Percentiles rank a stretch among this genome's conserved stretches.
Conservation (phyloP, 2,113 vertebrate species). For the Dipodomys merriami region DNA sequence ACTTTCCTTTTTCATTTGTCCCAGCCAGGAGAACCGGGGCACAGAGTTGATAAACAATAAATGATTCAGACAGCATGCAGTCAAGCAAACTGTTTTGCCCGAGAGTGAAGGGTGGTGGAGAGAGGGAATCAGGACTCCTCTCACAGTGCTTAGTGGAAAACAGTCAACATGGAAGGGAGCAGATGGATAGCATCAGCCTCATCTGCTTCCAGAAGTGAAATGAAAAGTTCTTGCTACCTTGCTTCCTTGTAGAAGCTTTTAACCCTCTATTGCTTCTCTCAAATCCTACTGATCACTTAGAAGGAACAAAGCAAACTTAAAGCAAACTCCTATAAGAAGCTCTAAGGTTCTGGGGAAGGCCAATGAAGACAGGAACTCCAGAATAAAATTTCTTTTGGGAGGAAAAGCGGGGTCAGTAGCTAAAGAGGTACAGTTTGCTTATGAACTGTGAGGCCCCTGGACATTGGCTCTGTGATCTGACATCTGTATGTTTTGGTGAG, state of each 20-base stretch:
- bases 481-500: not conserved
- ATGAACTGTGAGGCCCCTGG: too few relatives aligned
- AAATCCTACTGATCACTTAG: not conserved
- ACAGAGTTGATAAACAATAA: not conserved
- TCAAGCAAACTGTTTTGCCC: not conserved
- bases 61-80: not conserved
- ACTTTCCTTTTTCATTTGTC: too few relatives aligned
- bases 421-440: too few relatives aligned
- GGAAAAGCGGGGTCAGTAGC: too few relatives aligned
- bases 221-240: not conserved
- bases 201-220: not conserved
- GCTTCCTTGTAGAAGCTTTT: not conserved
- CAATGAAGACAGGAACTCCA: not conserved
- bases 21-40: not conserved
- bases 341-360: not conserved
- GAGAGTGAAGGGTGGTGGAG: too few relatives aligned
- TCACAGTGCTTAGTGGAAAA: not conserved
- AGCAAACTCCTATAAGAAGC: not conserved
- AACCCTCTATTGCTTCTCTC: not conserved
- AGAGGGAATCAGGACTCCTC: not conserved
- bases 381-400: not conserved
- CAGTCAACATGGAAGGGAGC: not conserved
- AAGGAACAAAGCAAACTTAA: not conserved
- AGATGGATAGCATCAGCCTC: not conserved
- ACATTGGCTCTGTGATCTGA: not conserved